Conservation (phyloP, 2,888 invertebrate genomes). For the Epinotia nisella region DNA sequence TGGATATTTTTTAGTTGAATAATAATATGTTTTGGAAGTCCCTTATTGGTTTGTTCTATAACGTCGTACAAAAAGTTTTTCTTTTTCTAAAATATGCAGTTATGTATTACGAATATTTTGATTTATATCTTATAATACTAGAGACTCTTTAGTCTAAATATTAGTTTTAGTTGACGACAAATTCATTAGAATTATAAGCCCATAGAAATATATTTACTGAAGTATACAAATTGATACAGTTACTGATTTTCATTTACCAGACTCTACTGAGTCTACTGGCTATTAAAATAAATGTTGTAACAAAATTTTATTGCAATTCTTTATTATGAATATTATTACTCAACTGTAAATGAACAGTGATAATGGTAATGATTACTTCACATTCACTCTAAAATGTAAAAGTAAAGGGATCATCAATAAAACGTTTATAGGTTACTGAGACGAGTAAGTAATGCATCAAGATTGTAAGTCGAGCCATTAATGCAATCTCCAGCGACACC, state of each 20-base stretch:
- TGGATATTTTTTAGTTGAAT: not conserved
- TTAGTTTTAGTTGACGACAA: slow-evolving; percentile 34
- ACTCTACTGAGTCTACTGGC: not conserved
- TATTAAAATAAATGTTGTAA: not conserved
- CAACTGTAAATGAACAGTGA: slow-evolving; percentile 1
- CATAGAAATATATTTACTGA: slow-evolving; percentile 41
- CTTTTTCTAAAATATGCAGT: not conserved
- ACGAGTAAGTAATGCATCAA: slow-evolving; percentile 38
- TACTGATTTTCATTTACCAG: slow-evolving; percentile 34
- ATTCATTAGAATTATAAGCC: slow-evolving; percentile 38
- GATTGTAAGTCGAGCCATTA: slow-evolving; percentile 38
- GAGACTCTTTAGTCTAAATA: slow-evolving; percentile 3
- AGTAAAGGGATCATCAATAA: slow-evolving; percentile 37
- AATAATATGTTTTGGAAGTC: not conserved
- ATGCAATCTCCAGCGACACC: slow-evolving; percentile 1
- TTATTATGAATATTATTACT: not conserved
- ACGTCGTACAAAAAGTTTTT: not conserved
- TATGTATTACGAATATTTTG: not conserved
- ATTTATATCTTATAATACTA: not conserved
- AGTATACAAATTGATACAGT: slow-evolving; percentile 42
- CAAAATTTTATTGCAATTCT: not conserved
- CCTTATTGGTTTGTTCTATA: not conserved
- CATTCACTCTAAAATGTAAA: slow-evolving; percentile 13
- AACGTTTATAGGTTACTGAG: slow-evolving; percentile 35
- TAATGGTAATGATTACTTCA: slow-evolving; percentile 1